Percentiles rank a stretch among this genome's conserved stretches.
phyloP scores from a whole-genome alignment of 2,113 vertebrate species.

The Clarias macrocephalus region DNA sequence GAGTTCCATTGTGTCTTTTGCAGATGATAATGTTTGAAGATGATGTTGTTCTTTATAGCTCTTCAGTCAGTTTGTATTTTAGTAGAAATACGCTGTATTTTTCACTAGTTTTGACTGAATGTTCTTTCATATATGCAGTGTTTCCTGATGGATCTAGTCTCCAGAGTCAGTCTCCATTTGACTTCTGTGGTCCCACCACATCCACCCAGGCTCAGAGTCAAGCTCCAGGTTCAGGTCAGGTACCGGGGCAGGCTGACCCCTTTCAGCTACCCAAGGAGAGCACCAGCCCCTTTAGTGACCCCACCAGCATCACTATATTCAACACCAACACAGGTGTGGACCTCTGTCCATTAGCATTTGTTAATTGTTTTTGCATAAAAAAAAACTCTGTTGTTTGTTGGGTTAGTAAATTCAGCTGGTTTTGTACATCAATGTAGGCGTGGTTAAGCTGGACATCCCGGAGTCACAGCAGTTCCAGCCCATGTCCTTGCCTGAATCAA shows the following conservation, averaged over 20 bases:
- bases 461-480: slow-evolving; percentile 70
- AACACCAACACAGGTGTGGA: slow-evolving; percentile 73
- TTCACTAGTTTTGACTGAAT: background rate
- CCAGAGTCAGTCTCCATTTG: slow-evolving; percentile 74
- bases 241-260: slow-evolving; percentile 64
- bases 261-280: slow-evolving; percentile 74
- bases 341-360: background rate
- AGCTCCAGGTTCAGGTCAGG: slow-evolving; percentile 28
- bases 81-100: background rate
- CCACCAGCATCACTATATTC: slow-evolving; percentile 71
- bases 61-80: background rate
- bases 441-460: slow-evolving; percentile 68
- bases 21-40: too few relatives aligned
- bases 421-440: slow-evolving; percentile 54
- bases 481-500: slow-evolving; percentile 64
- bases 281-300: slow-evolving; percentile 71
- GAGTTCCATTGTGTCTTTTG: too few relatives aligned
- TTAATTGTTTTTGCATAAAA: background rate
- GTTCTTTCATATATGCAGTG: slow-evolving; percentile 57
- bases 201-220: slow-evolving; percentile 65
- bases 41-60: background rate
- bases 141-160: slow-evolving; percentile 71
- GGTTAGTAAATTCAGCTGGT: background rate
- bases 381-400: background rate
- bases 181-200: slow-evolving; percentile 78